phyloP scores from a whole-genome alignment of 2,888 invertebrate species.

The Tipula confusa region DNA sequence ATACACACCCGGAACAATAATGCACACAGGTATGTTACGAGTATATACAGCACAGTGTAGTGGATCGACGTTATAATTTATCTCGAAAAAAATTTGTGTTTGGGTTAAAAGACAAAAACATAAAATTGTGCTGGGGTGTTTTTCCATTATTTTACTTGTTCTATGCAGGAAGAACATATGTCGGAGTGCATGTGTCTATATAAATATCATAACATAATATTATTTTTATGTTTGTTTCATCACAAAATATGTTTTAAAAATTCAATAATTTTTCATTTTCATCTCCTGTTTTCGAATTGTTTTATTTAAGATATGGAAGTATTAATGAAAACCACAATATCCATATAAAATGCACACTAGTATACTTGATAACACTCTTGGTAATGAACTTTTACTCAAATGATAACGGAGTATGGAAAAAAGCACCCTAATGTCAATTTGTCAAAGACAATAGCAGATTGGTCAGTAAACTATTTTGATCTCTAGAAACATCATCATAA shows the following conservation, averaged over 20 bases:
- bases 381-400: too few relatives aligned
- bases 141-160: background rate
- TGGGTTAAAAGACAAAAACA: background rate
- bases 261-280: constrained; percentile 20
- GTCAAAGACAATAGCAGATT: too few relatives aligned
- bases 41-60: background rate
- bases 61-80: background rate
- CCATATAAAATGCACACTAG: too few relatives aligned
- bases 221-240: background rate
- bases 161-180: background rate
- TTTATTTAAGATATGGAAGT: background rate
- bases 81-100: background rate
- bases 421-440: too few relatives aligned
- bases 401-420: too few relatives aligned
- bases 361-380: too few relatives aligned
- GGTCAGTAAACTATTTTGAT: too few relatives aligned
- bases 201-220: background rate
- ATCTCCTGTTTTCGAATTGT: background rate
- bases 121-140: background rate
- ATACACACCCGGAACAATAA: background rate
- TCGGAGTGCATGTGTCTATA: background rate
- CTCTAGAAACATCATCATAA: too few relatives aligned
- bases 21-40: background rate
- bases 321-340: too few relatives aligned
- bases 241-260: constrained; percentile 6